Evolutionary conservation across 1,140 invertebrate species (phyloP), one percentile per base, ranked within the genome.

Genomic region (Leptinotarsa lineolata): DNA sequence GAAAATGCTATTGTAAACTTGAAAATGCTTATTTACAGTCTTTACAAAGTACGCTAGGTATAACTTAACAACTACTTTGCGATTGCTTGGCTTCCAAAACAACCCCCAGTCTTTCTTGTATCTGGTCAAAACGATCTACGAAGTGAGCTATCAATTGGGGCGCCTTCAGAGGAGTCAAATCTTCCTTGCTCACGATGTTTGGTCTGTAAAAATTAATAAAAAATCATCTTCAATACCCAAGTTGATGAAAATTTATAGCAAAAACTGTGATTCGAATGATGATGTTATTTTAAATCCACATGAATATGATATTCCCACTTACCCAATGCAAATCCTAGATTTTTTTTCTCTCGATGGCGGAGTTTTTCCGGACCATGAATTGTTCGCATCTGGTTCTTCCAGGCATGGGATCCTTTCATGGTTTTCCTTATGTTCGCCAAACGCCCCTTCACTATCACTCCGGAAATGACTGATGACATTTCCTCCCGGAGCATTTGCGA

Each of bases 51-150:
- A 39, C 30, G 30, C 30, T 11, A 39, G 30, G 30, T 3, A 39
- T 11, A 13, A 54, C 48, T 54, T 18, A 54, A 54, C 48, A 54
- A 54, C 48, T 54, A 54, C 48, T 18, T 54, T 54, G 48, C 15
- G 48, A 18, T 16, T 15, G 15, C 13, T 72, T 45, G 3, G 77
- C 21, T 20, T 82, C 77, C 18, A 79, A 46, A 11, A 75, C 67
- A 30, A 75, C 65, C 11, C 76, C 79, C 21, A 82, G 73, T 21
- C 74, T 78, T 58, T 83, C 79, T 74, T 83, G 82, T 20, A 84
- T 82, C 67, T 79, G 76, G 64, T 82, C 77, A 63, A 82, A 81
- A 69, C 82, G 64, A 63, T 83, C 79, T n/a, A 79, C 71, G 22
- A 80, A 80, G 59, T 82, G 77, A 8, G 77, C 75, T 30, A 83